A percentile compares a stretch with the other conserved stretches of the same genome.
These are phyloP conservation scores for Marcusenius ussheri DNA, from an alignment of 2,113 vertebrate genomes.

Conservation along the genomic window DNA sequence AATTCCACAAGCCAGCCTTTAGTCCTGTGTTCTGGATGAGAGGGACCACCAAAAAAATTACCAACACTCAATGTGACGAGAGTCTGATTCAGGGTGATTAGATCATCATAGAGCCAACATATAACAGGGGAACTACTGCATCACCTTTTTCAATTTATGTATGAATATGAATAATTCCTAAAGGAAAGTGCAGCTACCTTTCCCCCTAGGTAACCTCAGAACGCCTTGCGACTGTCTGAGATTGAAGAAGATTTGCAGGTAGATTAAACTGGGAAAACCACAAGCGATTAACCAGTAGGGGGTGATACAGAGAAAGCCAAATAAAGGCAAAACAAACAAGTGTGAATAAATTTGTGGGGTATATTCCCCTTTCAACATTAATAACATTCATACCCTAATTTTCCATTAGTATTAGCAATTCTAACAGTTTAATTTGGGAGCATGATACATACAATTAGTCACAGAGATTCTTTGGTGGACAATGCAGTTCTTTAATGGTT, in stretches of 20 bases:
- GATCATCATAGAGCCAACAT: not conserved
- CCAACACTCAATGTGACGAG: not conserved
- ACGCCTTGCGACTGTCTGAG: not conserved
- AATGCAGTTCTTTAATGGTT: not conserved
- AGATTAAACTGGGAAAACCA: not conserved
- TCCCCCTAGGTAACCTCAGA: not conserved
- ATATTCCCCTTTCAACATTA: not conserved
- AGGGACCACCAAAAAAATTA: not conserved
- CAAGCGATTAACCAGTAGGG: not conserved
- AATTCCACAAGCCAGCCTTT: not conserved
- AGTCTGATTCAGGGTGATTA: not conserved
- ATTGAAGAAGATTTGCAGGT: not conserved
- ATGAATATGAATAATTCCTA: not conserved
- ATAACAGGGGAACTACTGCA: not conserved
- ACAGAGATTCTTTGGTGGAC: not conserved
- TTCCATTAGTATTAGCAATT: not conserved
- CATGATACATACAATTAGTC: not conserved
- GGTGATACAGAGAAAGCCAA: not conserved
- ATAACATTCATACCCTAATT: not conserved
- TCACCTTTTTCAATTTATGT: not conserved
- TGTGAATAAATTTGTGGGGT: not conserved
- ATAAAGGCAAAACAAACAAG: not conserved
- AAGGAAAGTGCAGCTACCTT: not conserved
- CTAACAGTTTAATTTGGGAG: not conserved
- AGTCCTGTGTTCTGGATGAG: not conserved